phyloP scores from a whole-genome alignment of 2,888 invertebrate genomes.

The Candidula unifasciata region DNA sequence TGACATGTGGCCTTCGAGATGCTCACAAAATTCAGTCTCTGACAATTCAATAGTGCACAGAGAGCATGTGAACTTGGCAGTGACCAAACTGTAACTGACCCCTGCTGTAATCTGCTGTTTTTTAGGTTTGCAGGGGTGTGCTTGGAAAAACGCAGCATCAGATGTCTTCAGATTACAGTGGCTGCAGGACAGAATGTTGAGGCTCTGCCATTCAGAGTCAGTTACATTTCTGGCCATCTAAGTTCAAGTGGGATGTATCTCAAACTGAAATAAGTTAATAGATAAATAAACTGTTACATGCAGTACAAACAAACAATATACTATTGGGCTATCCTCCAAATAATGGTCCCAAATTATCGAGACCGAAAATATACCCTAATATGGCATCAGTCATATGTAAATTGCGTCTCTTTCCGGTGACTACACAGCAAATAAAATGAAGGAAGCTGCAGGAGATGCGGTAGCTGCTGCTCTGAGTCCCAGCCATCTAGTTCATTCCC shows the following conservation, averaged over 20 bases:
- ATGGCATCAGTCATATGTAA: too few species aligned
- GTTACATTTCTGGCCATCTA: constrained; percentile 7
- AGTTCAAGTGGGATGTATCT: neutral
- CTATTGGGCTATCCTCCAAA: too few species aligned
- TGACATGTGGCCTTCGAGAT: constrained; percentile 29
- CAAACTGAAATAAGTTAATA: neutral
- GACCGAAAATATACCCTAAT: too few species aligned
- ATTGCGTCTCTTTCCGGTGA: too few species aligned
- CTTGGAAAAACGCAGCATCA: constrained; percentile 24
- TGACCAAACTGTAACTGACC: constrained; percentile 6
- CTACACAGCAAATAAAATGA: too few species aligned
- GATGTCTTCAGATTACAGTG: constrained; percentile 37
- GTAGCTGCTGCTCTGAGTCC: too few species aligned
- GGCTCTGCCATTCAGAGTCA: neutral
- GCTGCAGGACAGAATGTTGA: constrained; percentile 8
- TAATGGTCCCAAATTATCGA: too few species aligned
- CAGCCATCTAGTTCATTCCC: too few species aligned
- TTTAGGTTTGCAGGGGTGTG: constrained; percentile 25
- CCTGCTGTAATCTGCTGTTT: neutral
- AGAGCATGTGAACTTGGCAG: constrained; percentile 9
- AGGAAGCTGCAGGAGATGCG: too few species aligned
- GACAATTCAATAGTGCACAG: constrained; percentile 25
- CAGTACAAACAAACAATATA: too few species aligned
- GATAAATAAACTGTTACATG: neutral
- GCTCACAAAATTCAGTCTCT: constrained; percentile 25